Evolutionary conservation across 92 coral and sea anemone genomes (phyloP), one percentile per base, ranked within the genome.

Genomic region (Palythoa grandiflora): DNA sequence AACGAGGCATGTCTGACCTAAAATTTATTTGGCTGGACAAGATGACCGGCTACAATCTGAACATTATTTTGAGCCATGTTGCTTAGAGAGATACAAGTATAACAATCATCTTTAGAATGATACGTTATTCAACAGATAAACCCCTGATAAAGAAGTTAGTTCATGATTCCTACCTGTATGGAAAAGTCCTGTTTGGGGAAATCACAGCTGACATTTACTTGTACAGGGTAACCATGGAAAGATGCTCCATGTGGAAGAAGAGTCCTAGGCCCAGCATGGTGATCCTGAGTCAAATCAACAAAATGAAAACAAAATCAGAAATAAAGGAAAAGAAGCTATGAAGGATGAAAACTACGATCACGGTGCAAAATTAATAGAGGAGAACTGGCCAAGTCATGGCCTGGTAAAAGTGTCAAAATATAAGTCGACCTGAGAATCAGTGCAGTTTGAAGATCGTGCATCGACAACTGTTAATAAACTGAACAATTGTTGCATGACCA

Each of bases 221-320:
- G 94, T 57, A 95, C 85, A 10, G 98, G 98, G 51, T 93, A 92
- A 60, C 98, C 98, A 86, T 95, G 94, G 83, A 93, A 95, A 35
- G 98, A 95, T 1, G 98, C 96, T 52, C 96, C 98, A 78, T 95
- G 98, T 2, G 98, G 98, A 21, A 93, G 93, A 20, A 95, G 89
- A 6, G 98, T 95, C 15, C 98, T 83, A 20, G 98, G 98, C 19
- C 98, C 98, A 38, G 96, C 94, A 85, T 92, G 93, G 75, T 91
- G 94, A 80, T 95, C 98, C 98, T 95, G 87, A 38, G 17, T 28
- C 17, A 36, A n/a, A 57, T 37, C 17, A 17, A 40, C 76, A 39
- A 57, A 36, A 47, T 52, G 28, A 54, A 10, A 44, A 38, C 74
- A 13, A 54, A 21, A 40, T 65, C 28, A 39, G 48, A 73, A 73